Conservation (phyloP, 2,888 invertebrate genomes). For the Gryllus longicercus region DNA sequence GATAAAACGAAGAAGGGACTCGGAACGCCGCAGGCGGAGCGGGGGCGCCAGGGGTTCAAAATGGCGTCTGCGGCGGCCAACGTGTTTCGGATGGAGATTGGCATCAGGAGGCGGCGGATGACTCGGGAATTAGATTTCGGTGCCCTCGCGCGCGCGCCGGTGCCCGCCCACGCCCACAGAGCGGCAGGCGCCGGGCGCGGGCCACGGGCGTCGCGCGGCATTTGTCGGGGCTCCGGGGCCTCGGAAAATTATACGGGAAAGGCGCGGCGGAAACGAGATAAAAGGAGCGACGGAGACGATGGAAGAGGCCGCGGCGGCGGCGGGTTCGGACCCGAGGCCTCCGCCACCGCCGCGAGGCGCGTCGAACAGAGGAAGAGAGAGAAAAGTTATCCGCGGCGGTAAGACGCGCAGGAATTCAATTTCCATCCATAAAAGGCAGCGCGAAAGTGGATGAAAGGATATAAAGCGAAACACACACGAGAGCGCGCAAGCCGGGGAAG, state of each 20-base stretch:
- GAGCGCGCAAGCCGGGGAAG: no score
- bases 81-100: slow-evolving; percentile 2
- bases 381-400: slow-evolving; percentile 17
- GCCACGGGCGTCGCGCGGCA: slow-evolving; percentile 5
- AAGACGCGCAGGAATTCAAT: slow-evolving; percentile 17
- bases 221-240: slow-evolving; percentile 6
- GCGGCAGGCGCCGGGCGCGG: not conserved
- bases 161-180: not conserved
- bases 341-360: not conserved
- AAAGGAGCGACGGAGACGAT: not conserved
- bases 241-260: slow-evolving; percentile 4
- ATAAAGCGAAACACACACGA: slow-evolving; percentile 17
- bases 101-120: slow-evolving; percentile 7
- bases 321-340: not conserved
- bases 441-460: slow-evolving; percentile 17
- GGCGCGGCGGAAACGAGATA: not conserved
- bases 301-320: not conserved
- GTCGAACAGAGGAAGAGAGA: not conserved
- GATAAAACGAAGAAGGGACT: not conserved
- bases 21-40: not conserved
- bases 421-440: slow-evolving; percentile 2
- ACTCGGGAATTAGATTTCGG: slow-evolving; percentile 1
- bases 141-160: no score
- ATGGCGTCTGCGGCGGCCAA: not conserved
- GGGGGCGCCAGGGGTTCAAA: not conserved